Evolutionary conservation across 2,888 invertebrate genomes (phyloP), one percentile per base, ranked within the genome.

Genomic region (Atrina japonica): DNA sequence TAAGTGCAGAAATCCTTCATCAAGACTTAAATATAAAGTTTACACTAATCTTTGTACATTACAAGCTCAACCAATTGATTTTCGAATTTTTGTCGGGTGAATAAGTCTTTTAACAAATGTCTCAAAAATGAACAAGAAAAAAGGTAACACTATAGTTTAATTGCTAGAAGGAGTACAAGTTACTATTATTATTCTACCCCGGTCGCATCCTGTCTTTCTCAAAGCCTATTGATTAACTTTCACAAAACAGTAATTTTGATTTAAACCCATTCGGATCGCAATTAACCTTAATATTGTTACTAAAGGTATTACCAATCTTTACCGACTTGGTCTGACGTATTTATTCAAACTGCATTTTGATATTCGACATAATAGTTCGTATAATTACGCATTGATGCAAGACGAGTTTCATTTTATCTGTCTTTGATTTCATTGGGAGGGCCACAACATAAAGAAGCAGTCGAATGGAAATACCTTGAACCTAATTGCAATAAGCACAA

Each of bases 201-300:
- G 21, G 59, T n/a, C 27, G 29, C 49, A 49, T 61, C 61, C 61
- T 61, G 61, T 27, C 18, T 27, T 23, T 27, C 49, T 23, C 45
- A 29, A 61, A 49, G 29, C 43, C 18, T 61, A 61, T 61, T 49
- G 61, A 61, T 61, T 61, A 43, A 61, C 61, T 49, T 61, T 61
- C 49, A 61, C 47, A 43, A 61, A 61, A 47, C 61, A 35, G 35
- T 35, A 35, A 35, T 35, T 35, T 35, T 35, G 35, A 35, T 35
- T 35, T 35, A 35, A 35, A 35, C 35, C 35, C 5, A 35, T 35
- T 35, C 35, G 35, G 35, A 35, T 35, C 35, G 35, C 35, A 35
- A 35, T 35, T 35, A 35, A 35, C 35, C 35, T 35, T 35, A 35
- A 35, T 35, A 35, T 7, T 35, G 35, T 35, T 35, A 35, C 35